phyloP scores from a whole-genome alignment of 2,888 invertebrate genomes.

The Brenthis ino region DNA sequence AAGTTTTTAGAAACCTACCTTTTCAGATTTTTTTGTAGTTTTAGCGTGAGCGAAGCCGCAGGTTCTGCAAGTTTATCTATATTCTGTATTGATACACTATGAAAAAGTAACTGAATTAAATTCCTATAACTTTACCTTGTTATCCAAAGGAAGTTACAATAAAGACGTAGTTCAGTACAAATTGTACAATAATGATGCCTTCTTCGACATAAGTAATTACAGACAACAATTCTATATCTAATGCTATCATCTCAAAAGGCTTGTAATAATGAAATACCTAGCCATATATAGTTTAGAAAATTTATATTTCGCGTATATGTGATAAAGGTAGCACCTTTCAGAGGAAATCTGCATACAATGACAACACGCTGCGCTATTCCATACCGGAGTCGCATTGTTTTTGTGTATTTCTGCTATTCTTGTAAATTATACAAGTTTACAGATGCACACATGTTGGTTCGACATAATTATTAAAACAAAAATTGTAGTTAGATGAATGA shows the following conservation, averaged over 20 bases:
- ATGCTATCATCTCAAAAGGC: constrained; percentile 53
- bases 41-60: too few species aligned
- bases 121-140: too few species aligned
- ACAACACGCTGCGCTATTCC: constrained; percentile 30
- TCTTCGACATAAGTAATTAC: constrained; percentile 18
- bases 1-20: too few species aligned
- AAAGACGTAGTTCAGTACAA: too few species aligned
- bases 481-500: neutral
- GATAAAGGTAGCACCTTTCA: constrained; percentile 61
- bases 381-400: constrained; percentile 45
- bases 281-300: constrained; percentile 54
- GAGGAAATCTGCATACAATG: constrained; percentile 75
- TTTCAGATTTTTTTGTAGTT: too few species aligned
- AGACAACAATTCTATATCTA: constrained; percentile 36
- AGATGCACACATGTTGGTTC: constrained; percentile 23
- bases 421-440: constrained; percentile 33
- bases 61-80: too few species aligned
- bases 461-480: constrained; percentile 20
- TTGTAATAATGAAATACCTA: constrained; percentile 61
- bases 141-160: too few species aligned
- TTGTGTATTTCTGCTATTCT: constrained; percentile 20
- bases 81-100: too few species aligned
- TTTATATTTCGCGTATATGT: constrained; percentile 62
- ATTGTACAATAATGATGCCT: constrained; percentile 5
- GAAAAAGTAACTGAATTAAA: too few species aligned